phyloP scores from a whole-genome alignment of 23 tunicate species.

The Ascidia mentula region DNA sequence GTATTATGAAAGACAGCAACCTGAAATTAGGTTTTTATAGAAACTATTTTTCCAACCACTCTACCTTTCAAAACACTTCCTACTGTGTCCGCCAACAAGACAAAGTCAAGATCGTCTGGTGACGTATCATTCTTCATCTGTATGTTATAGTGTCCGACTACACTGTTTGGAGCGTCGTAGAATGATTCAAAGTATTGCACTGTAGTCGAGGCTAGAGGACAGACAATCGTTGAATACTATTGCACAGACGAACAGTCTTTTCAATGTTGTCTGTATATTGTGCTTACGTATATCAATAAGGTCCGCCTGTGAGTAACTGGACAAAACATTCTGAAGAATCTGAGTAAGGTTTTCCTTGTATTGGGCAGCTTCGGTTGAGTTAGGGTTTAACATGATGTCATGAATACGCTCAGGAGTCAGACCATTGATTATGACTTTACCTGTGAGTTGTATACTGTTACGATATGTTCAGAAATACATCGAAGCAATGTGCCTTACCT shows the following conservation, averaged over 20 bases:
- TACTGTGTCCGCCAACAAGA: not conserved
- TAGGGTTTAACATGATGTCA: conserved; percentile 30
- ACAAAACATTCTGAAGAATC: not conserved
- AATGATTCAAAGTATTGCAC: conserved; percentile 69
- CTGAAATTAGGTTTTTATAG: too few relatives aligned
- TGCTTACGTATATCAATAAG: conserved; percentile 12
- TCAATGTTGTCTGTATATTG: not conserved
- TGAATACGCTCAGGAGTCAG: conserved; percentile 24
- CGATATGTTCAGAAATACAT: not conserved
- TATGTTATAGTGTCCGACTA: conserved; percentile 52
- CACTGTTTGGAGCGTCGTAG: conserved; percentile 23
- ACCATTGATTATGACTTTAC: conserved; percentile 39
- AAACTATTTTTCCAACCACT: too few relatives aligned
- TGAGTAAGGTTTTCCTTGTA: not conserved
- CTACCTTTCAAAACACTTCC: not conserved
- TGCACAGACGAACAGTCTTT: too few relatives aligned
- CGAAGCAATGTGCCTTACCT: conserved; percentile 36
- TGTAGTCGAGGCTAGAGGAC: conserved; percentile 32
- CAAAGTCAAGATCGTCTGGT: conserved; percentile 38
- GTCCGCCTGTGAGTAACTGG: not conserved
- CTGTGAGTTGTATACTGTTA: conserved; percentile 24
- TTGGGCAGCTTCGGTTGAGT: not conserved
- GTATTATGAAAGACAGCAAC: not conserved
- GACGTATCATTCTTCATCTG: conserved; percentile 52
- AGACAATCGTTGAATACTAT: not conserved